These are phyloP conservation scores for Distichodus sexfasciatus DNA, from an alignment of 2,797 vertebrate genomes.

Conservation along the genomic window DNA sequence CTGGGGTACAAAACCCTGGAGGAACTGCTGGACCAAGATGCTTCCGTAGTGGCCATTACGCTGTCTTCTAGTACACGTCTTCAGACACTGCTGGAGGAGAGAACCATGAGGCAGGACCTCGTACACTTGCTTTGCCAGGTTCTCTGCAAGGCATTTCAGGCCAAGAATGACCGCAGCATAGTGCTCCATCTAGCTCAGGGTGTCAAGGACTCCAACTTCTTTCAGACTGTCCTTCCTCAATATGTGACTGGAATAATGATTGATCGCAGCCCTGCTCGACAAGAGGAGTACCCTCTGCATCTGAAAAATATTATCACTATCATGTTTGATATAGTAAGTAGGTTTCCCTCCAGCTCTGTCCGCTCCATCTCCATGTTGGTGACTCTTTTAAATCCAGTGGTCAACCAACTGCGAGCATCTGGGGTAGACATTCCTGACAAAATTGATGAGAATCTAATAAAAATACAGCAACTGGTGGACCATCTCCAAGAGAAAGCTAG, in stretches of 20 bases:
- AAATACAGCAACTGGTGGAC: conserved; percentile 69
- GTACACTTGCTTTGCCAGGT: conserved; percentile 82
- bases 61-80: conserved; percentile 75
- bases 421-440: conserved; percentile 75
- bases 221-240: conserved; percentile 75
- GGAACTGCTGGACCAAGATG: conserved; percentile 77
- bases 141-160: conserved; percentile 80
- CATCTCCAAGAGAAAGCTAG: conserved; percentile 82
- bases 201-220: conserved; percentile 85
- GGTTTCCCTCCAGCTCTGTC: conserved; percentile 84
- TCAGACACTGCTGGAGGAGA: conserved; percentile 67
- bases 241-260: conserved; percentile 79
- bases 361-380: conserved; percentile 74
- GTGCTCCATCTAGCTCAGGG: conserved; percentile 77
- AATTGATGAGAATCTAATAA: conserved; percentile 71
- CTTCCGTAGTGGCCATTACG: conserved; percentile 81
- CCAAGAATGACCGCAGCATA: conserved; percentile 73
- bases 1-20: conserved; percentile 78
- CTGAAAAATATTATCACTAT: conserved; percentile 80
- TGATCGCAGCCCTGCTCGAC: conserved; percentile 62
- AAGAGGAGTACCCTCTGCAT: conserved; percentile 76
- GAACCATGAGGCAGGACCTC: conserved; percentile 70
- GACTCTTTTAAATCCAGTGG: conserved; percentile 72
- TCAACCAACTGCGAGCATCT: conserved; percentile 75
- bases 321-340: conserved; percentile 77